Percentiles rank a stretch among this genome's conserved stretches.
Evolutionary conservation across 2,888 invertebrate species (phyloP).

Genomic region (Oasisia sp.): DNA sequence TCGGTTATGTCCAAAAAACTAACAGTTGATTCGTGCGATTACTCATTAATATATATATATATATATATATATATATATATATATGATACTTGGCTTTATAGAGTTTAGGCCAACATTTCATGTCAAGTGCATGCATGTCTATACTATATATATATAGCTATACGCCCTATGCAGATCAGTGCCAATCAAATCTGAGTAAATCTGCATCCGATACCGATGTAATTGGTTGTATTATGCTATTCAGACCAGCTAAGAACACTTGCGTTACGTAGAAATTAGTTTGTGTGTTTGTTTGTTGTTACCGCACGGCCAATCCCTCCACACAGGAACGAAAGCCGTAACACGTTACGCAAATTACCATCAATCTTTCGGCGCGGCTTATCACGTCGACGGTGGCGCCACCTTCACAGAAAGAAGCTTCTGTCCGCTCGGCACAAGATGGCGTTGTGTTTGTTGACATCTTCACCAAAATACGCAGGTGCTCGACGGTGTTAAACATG

Average conservation of each 20-base stretch:
- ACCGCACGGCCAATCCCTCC: neutral
- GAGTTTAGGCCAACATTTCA: too few relatives aligned
- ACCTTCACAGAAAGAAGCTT: constrained; percentile 9
- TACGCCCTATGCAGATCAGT: too few relatives aligned
- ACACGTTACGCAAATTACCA: neutral
- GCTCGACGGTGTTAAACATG: constrained; percentile 13
- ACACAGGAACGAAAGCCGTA: neutral
- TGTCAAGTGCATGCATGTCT: too few relatives aligned
- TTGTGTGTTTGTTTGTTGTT: neutral
- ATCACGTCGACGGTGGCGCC: neutral
- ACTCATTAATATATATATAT: too few relatives aligned
- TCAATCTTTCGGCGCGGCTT: neutral
- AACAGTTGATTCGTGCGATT: too few relatives aligned
- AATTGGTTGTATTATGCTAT: neutral
- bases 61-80: too few relatives aligned
- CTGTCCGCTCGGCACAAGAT: constrained; percentile 12
- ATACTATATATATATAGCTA: too few relatives aligned
- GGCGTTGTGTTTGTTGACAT: constrained; percentile 17
- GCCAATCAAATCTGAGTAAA: too few relatives aligned
- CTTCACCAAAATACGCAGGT: constrained; percentile 10
- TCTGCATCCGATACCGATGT: too few relatives aligned
- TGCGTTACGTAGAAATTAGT: neutral
- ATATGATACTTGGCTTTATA: too few relatives aligned
- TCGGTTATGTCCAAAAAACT: too few relatives aligned
- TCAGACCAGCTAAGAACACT: neutral